A percentile compares a stretch with the other conserved stretches of the same genome.
phyloP scores from a whole-genome alignment of 2,113 vertebrate species.

The Chloebia gouldiae region DNA sequence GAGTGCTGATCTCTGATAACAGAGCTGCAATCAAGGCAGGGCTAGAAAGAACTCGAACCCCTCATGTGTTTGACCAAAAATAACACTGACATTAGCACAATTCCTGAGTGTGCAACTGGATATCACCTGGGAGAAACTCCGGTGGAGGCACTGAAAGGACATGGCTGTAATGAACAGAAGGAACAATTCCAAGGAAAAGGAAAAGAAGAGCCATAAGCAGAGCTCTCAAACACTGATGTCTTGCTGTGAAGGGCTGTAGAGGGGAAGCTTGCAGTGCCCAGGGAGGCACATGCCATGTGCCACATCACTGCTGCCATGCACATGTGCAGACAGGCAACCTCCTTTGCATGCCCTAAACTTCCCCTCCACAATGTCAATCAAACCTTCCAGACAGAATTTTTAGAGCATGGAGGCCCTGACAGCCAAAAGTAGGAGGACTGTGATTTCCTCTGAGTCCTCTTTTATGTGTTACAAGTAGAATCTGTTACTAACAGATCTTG shows the following conservation, averaged over 20 bases:
- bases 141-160: neutral
- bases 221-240: neutral
- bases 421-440: constrained; percentile 36
- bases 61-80: neutral
- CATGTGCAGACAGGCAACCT: neutral
- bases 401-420: neutral
- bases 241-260: neutral
- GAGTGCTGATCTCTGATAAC: neutral
- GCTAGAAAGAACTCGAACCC: neutral
- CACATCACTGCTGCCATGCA: neutral
- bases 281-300: neutral
- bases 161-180: neutral
- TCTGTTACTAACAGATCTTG: constrained; percentile 46
- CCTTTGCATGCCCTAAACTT: neutral
- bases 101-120: neutral
- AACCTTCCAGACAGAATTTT: neutral
- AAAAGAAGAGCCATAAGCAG: neutral
- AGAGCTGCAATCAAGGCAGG: neutral
- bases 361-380: neutral
- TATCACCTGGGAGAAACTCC: neutral
- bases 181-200: neutral
- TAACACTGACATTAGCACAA: neutral
- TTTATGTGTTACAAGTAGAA: constrained; percentile 45
- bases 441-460: neutral
- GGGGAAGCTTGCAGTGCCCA: neutral